phyloP scores from a whole-genome alignment of 1,140 invertebrate genomes.

The Neelides sp. region DNA sequence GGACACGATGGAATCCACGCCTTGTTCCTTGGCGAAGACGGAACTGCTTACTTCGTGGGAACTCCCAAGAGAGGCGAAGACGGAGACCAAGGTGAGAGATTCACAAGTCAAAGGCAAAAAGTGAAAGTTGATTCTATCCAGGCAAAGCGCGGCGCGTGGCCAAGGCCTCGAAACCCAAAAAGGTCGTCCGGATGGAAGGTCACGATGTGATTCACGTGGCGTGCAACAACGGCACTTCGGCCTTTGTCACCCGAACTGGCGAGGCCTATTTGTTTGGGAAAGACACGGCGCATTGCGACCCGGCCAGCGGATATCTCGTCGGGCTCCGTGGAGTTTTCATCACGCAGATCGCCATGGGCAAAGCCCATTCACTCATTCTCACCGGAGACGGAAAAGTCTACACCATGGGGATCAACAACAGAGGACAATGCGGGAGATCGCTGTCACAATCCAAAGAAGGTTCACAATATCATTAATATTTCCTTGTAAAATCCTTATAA shows the following conservation, averaged over 20 bases:
- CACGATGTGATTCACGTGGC: constrained; percentile 67
- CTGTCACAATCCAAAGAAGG: constrained; percentile 57
- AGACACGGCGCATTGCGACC: constrained; percentile 78
- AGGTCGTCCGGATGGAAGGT: constrained; percentile 78
- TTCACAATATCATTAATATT: too few relatives aligned
- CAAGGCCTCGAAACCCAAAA: constrained; percentile 82
- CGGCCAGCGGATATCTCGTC: constrained; percentile 51
- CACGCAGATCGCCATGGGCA: constrained; percentile 77
- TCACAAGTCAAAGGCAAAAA: constrained; percentile 34
- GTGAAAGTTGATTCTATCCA: constrained; percentile 32
- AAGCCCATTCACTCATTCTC: constrained; percentile 82
- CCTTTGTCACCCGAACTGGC: constrained; percentile 76
- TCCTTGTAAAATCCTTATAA: too few relatives aligned
- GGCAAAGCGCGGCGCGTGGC: constrained; percentile 67
- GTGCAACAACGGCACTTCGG: constrained; percentile 89
- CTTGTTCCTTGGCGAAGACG: constrained; percentile 75
- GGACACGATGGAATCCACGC: constrained; percentile 89
- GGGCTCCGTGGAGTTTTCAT: constrained; percentile 67
- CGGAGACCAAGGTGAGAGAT: constrained; percentile 54
- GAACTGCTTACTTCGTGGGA: constrained; percentile 73
- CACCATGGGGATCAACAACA: constrained; percentile 95
- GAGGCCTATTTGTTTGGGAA: constrained; percentile 88
- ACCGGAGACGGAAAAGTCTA: constrained; percentile 80
- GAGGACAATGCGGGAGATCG: constrained; percentile 90
- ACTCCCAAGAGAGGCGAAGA: constrained; percentile 85